Base-by-base conservation (phyloP, 2,113 vertebrate species). In the Elephantulus edwardii region DNA sequence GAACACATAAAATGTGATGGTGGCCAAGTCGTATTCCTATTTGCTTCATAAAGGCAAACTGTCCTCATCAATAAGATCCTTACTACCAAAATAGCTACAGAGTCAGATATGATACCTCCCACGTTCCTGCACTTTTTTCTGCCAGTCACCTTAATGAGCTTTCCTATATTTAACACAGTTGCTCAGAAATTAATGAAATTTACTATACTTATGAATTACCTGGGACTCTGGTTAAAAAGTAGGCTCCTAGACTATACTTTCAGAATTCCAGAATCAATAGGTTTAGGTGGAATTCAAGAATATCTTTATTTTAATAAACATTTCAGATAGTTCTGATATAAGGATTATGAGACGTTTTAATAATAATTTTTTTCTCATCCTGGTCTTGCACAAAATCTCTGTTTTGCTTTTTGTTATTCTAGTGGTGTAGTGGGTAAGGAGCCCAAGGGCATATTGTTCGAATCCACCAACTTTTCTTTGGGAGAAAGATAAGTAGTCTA, bases 251-350 rank as follows among this genome's bases (percentile, higher is more conserved):
- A 38, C 38, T 33, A 71, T 42, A 44, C 38, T 84, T 38, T 91
- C 52, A 85, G 62, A 81, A 84, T 68, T 30, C 26, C 13, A 64
- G 28, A 91, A 56, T 77, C 83, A 64, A 3, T 62, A 71, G 26
- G 6, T 77, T 11, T 88, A 26, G 24, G 38, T 83, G n/a, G 66
- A 24, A 40, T 24, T 28, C 22, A 79, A 56, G 44, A 85, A 54
- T 87, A 19, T 91, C 58, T 42, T 88, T 54, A 58, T 88, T 76
- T 86, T 77, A 85, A 58, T 89, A 85, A 93, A 24, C 8, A 83
- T 33, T 10, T 16, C n/a, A 78, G 40, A 50, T 78, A 6, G 14
- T 71, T 93, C 17, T 90, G 38, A 68, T 78, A 35, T 28, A 77
- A 19, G n/a, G 58, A 40, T 24, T 86, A 28, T 64, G 62, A 86